Evolutionary conservation across 2,888 invertebrate genomes (phyloP).

Genomic region (Pantelozetes paolii): DNA sequence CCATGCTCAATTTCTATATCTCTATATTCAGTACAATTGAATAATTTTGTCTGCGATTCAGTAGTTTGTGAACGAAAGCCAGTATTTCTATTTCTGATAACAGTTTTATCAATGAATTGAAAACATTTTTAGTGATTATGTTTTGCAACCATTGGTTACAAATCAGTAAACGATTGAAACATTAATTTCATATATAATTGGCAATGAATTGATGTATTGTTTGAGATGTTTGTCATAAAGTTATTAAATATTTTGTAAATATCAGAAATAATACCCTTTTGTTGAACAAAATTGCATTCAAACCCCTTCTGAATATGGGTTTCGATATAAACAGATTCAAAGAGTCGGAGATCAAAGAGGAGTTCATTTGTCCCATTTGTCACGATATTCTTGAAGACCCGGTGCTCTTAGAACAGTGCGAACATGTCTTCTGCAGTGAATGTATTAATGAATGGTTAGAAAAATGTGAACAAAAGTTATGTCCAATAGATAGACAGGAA

Average conservation of each 20-base stretch:
- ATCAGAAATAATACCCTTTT: no score
- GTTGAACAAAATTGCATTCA: no score
- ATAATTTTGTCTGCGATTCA: no score
- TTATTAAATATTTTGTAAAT: no score
- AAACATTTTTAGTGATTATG: no score
- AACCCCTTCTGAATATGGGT: conserved; percentile 27
- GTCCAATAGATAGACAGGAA: conserved; percentile 36
- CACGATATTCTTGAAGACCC: conserved; percentile 38
- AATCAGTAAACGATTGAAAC: neutral
- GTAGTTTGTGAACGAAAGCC: no score
- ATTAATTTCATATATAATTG: neutral
- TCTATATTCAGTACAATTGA: no score
- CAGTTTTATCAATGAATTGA: no score
- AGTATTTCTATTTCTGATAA: no score
- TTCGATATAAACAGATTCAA: conserved; percentile 33
- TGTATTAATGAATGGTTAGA: conserved; percentile 35
- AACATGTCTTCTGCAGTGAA: conserved; percentile 35
- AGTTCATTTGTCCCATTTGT: conserved; percentile 40
- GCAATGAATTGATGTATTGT: no score
- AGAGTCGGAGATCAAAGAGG: conserved; percentile 28
- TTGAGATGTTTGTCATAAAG: no score
- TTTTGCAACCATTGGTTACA: neutral
- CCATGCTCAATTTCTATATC: no score
- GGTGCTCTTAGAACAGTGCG: conserved; percentile 1
- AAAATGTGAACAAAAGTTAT: conserved; percentile 21